Evolutionary conservation across 2,113 vertebrate genomes (phyloP).

Genomic region (Oryzias melastigma): DNA sequence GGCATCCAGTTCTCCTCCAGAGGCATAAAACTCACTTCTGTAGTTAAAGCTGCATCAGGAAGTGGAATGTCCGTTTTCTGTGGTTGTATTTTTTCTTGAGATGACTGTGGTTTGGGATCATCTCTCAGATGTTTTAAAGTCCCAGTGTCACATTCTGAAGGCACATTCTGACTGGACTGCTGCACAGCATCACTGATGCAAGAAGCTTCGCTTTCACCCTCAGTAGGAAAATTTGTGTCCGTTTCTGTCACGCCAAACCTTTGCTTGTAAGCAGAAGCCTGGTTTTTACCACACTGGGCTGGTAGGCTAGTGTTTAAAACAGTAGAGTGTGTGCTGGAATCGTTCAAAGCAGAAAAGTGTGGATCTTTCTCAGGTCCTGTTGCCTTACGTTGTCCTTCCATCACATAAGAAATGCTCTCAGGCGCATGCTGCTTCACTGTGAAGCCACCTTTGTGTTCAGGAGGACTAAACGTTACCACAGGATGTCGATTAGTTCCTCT

Average conservation of each 20-base stretch:
- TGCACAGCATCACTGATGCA: conserved; percentile 16
- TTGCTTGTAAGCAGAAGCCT: conserved; percentile 28
- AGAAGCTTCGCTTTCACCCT: conserved; percentile 33
- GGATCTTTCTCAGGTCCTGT: conserved; percentile 28
- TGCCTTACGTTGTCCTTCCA: conserved; percentile 17
- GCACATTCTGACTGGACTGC: conserved; percentile 29
- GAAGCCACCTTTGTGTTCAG: conserved; percentile 26
- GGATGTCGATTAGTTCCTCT: conserved; percentile 5
- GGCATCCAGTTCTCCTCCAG: conserved; percentile 45
- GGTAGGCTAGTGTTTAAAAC: conserved; percentile 9
- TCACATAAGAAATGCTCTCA: conserved; percentile 41
- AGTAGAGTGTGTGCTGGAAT: conserved; percentile 26
- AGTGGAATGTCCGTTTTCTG: conserved; percentile 20
- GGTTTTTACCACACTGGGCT: conserved; percentile 28
- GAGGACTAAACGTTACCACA: conserved; percentile 19
- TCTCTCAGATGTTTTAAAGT: conserved; percentile 22
- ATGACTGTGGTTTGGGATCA: conserved; percentile 34
- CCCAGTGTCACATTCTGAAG: conserved; percentile 21
- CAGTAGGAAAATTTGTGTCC: conserved; percentile 22
- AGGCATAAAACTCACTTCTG: conserved; percentile 28
- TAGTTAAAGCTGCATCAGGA: conserved; percentile 29
- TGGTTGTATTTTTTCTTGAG: conserved; percentile 11
- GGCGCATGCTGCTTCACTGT: conserved; percentile 28
- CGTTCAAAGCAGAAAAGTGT: conserved; percentile 23
- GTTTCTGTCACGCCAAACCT: conserved; percentile 32